These are phyloP conservation scores for Xestoiulus laeticollis DNA, from an alignment of 2,888 invertebrate species.

Conservation along the genomic window DNA sequence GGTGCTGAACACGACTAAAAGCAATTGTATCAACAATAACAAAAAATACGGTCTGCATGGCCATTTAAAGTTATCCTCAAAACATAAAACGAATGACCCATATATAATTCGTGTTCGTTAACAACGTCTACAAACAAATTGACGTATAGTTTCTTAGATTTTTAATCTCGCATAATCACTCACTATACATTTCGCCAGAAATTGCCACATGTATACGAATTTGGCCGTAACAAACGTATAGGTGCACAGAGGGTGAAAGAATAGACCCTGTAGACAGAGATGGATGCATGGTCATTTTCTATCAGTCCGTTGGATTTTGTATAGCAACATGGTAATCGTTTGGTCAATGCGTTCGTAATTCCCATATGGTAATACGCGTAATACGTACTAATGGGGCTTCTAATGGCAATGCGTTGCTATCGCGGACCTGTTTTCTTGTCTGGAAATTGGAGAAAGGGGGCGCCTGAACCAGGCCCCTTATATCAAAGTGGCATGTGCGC, in stretches of 20 bases:
- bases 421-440: neutral
- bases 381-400: slow-evolving; percentile 6
- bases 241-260: neutral
- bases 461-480: neutral
- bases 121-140: neutral
- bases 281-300: neutral
- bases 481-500: slow-evolving; percentile 47
- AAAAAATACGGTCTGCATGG: too few species aligned
- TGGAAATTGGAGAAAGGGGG: slow-evolving; percentile 44
- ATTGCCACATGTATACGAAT: too few species aligned
- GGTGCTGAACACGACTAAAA: too few species aligned
- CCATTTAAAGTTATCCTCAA: too few species aligned
- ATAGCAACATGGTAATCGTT: neutral
- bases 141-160: neutral
- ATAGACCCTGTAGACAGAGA: neutral
- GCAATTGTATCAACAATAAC: too few species aligned
- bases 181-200: too few species aligned
- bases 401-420: slow-evolving; percentile 1
- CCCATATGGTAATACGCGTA: neutral
- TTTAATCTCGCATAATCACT: too few species aligned
- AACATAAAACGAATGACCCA: too few species aligned
- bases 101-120: neutral
- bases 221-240: too few species aligned
- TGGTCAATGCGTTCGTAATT: slow-evolving; percentile 35
- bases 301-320: neutral